phyloP scores from a whole-genome alignment of 2,113 vertebrate species.

The Macquaria australasica region DNA sequence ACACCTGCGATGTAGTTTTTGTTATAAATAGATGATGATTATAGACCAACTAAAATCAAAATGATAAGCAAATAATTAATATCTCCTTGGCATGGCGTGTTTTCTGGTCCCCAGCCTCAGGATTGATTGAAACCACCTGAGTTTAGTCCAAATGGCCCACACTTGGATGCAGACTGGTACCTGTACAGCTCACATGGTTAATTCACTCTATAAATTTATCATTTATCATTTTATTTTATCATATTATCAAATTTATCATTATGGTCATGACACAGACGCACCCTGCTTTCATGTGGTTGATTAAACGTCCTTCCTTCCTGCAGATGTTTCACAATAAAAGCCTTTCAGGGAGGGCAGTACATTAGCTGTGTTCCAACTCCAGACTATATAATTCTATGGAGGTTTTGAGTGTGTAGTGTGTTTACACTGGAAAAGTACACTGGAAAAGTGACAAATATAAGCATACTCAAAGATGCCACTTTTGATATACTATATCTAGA shows the following conservation, averaged over 20 bases:
- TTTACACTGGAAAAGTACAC: not conserved
- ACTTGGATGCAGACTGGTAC: not conserved
- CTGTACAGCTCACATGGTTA: not conserved
- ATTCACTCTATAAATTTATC: too few species aligned
- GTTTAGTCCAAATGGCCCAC: too few species aligned
- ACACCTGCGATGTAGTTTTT: not conserved
- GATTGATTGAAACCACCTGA: too few species aligned
- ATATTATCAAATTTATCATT: too few species aligned
- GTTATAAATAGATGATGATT: not conserved
- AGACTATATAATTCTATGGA: not conserved
- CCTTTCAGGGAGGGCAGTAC: not conserved
- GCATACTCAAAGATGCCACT: not conserved
- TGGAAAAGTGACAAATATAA: not conserved
- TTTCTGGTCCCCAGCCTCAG: too few species aligned
- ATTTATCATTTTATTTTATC: too few species aligned
- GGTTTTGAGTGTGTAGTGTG: not conserved
- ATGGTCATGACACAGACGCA: too few species aligned
- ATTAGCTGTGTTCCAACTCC: not conserved
- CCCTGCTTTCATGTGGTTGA: not conserved
- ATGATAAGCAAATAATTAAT: not conserved
- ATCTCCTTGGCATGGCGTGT: not conserved
- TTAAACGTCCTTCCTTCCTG: not conserved
- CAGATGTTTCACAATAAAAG: not conserved
- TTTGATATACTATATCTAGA: not conserved
- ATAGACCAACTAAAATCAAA: not conserved